Percentiles rank a stretch among this genome's conserved stretches.
These are phyloP conservation scores for Mus musculus DNA, from an alignment of 2,113 vertebrate species.

Conservation along the genomic window DNA sequence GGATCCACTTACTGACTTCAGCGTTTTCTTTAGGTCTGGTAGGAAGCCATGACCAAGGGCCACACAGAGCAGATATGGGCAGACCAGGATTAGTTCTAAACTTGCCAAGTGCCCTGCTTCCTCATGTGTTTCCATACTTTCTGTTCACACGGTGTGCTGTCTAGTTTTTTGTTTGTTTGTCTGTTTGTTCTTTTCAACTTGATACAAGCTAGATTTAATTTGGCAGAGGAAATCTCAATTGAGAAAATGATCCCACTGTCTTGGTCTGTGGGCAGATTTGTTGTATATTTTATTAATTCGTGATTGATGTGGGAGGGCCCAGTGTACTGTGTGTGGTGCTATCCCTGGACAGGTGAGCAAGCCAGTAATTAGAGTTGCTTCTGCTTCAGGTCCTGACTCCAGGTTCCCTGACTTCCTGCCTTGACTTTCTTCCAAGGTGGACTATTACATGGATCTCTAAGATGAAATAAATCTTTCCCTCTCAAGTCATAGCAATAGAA, in stretches of 20 bases:
- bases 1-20: too few relatives aligned
- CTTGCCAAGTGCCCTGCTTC: rapidly evolving
- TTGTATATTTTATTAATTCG: neutral
- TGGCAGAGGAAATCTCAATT: neutral
- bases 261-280: neutral
- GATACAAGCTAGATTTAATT: neutral
- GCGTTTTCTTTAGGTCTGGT: neutral
- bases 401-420: neutral
- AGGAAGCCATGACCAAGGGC: neutral
- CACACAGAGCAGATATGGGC: neutral
- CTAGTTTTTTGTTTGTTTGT: neutral
- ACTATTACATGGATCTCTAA: neutral
- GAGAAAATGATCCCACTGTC: neutral
- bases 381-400: neutral
- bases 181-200: neutral
- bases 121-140: rapidly evolving
- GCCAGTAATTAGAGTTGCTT: neutral
- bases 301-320: neutral
- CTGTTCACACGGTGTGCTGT: neutral
- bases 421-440: neutral
- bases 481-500: neutral
- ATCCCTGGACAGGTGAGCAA: neutral
- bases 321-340: too few relatives aligned
- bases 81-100: neutral
- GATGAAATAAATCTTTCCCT: neutral